Base-by-base conservation (phyloP, 2,113 vertebrate species). In the Zosterops hypoxanthus region DNA sequence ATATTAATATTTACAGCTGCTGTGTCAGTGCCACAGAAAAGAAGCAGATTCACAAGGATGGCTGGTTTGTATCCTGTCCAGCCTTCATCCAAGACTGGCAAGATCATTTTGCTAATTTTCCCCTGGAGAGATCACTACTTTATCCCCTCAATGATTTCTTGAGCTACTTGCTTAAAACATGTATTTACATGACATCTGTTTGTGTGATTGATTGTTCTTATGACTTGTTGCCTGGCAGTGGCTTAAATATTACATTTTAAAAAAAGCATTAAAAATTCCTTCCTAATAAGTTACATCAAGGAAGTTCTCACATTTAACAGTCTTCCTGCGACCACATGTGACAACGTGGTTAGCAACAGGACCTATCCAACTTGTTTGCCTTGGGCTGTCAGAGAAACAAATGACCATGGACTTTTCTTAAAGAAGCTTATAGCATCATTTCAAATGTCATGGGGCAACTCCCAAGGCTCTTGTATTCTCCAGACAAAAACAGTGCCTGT, bases 361-460 rank as follows among this genome's bases (percentile, higher is more conserved):
- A 75, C 29, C 34, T 70, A 80, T 90, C 76, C 75, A 83, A 55
- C 76, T 91, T 46, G 5, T 61, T 94, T 94, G 73, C 36, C 41
- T 94, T 82, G 75, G 63, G 71, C 68, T 95, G 86, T 94, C 90
- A 90, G 88, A 87, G 78, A 96, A 96, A 94, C 28, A 82, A 53
- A 59, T 85, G 70, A 79, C 59, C 11, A 0, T 53, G 63, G 71
- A 46, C 75, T 90, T 96, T 90, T 56, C 69, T 78, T 81, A 69
- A 87, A 91, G 91, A 94, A 92, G 77, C 53, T 29, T 34, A 72
- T 81, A 84, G 71, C 50, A 79, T 77, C 14, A 25, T 60, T 92
- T 68, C 39, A 70, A 56, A 64, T 25, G 55, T 84, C 90, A 65
- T 22, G 49, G 87, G 76, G 82, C 75, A 96, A 59, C 26, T 78